Evolutionary conservation across 2,113 vertebrate species (phyloP).

Genomic region (Toxotes jaculatrix): DNA sequence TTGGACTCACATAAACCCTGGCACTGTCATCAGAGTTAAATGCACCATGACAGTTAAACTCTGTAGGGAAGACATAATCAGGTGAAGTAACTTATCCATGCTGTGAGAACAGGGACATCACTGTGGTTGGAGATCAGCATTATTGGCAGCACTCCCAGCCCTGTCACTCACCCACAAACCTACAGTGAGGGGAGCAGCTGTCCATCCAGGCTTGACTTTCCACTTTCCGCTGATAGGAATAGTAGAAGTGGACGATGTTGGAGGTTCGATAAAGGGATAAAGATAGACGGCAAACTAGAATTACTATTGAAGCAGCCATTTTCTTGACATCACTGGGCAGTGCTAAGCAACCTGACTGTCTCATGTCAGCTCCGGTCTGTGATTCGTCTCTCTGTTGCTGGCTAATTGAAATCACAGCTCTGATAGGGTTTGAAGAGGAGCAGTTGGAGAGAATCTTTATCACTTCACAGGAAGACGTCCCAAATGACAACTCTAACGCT

Average conservation of each 20-base stretch:
- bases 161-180: conserved; percentile 40
- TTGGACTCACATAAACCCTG: conserved; percentile 18
- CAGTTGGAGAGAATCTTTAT: conserved; percentile 67
- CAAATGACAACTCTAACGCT: conserved; percentile 72
- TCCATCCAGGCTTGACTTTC: conserved; percentile 31
- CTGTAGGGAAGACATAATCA: conserved; percentile 43
- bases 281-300: conserved; percentile 1
- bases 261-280: neutral
- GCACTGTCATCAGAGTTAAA: conserved; percentile 37
- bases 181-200: conserved; percentile 56
- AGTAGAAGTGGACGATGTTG: neutral
- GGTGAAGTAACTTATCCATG: conserved; percentile 49
- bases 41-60: conserved; percentile 28
- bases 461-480: conserved; percentile 47
- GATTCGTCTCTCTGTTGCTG: conserved; percentile 18
- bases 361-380: neutral
- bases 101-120: conserved; percentile 49
- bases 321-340: conserved; percentile 7
- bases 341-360: neutral
- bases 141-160: conserved; percentile 61
- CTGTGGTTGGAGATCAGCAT: conserved; percentile 37
- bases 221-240: neutral
- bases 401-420: conserved; percentile 76
- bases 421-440: conserved; percentile 63
- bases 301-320: conserved; percentile 1